Conservation (phyloP, 1,140 invertebrate genomes). For the Laupala kohalensis region DNA sequence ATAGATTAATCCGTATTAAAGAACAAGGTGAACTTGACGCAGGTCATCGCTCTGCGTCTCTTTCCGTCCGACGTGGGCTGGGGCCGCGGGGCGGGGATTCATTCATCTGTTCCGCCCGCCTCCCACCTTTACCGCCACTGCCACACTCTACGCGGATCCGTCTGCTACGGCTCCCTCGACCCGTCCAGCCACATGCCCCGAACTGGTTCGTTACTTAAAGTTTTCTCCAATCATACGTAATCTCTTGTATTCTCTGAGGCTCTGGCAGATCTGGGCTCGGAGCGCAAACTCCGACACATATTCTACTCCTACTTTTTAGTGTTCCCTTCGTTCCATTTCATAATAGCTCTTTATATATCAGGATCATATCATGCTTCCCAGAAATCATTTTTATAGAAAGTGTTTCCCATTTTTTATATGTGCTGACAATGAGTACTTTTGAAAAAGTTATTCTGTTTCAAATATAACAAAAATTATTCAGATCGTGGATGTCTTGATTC, state of each 20-base stretch:
- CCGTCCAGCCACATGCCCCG: too few species aligned
- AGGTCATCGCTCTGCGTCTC: not conserved
- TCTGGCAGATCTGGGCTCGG: not conserved
- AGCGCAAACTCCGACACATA: not conserved
- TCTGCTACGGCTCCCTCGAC: not conserved
- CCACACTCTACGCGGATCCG: not conserved
- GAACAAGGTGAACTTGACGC: not conserved
- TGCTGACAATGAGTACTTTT: too few species aligned
- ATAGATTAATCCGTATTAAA: not conserved
- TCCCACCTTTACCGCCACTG: not conserved
- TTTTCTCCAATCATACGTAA: not conserved
- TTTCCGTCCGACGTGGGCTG: not conserved
- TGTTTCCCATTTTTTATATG: too few species aligned
- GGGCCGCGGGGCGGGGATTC: not conserved
- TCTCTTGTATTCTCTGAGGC: not conserved
- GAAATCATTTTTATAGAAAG: too few species aligned
- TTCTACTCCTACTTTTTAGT: too few species aligned
- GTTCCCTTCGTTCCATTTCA: too few species aligned
- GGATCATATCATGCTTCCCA: too few species aligned
- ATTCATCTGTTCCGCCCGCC: not conserved
- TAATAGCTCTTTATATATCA: too few species aligned
- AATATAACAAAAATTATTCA: too few species aligned
- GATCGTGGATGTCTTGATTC: too few species aligned
- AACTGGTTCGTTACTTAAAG: not conserved
- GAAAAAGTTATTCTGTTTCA: too few species aligned